These are phyloP conservation scores for Platycnemis pennipes DNA, from an alignment of 2,888 invertebrate species.

Conservation along the genomic window DNA sequence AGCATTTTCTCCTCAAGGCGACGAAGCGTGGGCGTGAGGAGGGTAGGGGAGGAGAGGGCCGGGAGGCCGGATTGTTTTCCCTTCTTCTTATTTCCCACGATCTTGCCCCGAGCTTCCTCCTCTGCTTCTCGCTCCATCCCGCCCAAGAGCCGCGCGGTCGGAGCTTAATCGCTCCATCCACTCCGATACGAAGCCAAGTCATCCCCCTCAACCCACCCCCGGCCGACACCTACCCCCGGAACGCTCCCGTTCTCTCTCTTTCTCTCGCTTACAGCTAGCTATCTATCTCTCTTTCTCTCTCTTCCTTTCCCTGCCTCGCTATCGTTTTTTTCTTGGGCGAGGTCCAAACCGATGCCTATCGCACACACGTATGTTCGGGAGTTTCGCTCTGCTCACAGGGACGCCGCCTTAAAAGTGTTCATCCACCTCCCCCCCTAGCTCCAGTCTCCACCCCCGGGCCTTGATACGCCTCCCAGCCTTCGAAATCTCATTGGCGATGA, in stretches of 20 bases:
- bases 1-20: neutral
- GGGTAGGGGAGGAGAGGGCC: neutral
- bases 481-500: conserved; percentile 22
- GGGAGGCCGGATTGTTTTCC: neutral
- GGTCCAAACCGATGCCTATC: conserved; percentile 24
- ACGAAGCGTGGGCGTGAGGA: neutral
- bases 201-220: neutral
- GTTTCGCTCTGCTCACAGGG: neutral
- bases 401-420: neutral
- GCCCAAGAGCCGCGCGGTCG: neutral
- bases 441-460: neutral
- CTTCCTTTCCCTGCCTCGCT: no score
- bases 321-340: neutral
- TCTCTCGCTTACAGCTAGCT: neutral
- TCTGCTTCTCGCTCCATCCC: neutral
- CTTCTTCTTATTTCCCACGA: neutral
- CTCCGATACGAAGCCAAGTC: neutral
- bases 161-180: neutral
- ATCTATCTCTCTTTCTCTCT: neutral
- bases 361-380: conserved; percentile 13
- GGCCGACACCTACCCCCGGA: neutral
- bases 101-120: neutral
- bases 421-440: neutral
- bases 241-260: neutral
- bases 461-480: neutral